These are phyloP conservation scores for Malacoraja senta DNA, from an alignment of 2,797 vertebrate species.

Conservation along the genomic window DNA sequence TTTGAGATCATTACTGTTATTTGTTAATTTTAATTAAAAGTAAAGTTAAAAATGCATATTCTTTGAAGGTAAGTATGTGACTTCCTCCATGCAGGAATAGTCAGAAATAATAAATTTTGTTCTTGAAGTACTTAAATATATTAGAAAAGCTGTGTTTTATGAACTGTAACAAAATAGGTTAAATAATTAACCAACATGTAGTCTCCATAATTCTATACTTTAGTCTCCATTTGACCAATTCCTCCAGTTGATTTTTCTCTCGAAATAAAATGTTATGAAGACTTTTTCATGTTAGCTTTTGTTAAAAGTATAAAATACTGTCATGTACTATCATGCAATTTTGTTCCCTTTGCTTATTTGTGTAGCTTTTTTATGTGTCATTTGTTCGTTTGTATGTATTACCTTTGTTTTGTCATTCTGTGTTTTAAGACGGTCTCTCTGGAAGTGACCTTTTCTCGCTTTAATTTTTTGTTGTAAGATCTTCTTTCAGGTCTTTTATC, in stretches of 20 bases:
- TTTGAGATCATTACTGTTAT: neutral
- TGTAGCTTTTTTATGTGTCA: neutral
- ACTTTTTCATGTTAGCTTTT: neutral
- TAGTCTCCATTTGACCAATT: neutral
- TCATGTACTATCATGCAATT: neutral
- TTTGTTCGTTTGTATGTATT: neutral
- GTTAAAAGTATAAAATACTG: neutral
- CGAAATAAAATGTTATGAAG: neutral
- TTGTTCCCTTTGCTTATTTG: neutral
- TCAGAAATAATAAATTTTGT: neutral
- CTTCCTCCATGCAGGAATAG: neutral
- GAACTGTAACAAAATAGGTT: neutral
- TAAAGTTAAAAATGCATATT: neutral
- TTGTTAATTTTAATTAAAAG: neutral
- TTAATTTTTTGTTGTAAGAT: conserved; percentile 31
- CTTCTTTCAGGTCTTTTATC: conserved; percentile 33
- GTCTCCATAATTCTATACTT: neutral
- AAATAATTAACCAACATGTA: neutral
- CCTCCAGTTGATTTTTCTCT: neutral
- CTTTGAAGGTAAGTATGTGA: no score
- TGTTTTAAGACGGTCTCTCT: neutral
- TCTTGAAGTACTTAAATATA: neutral
- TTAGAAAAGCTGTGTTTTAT: neutral
- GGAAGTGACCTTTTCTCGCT: neutral
- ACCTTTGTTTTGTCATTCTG: neutral